Percentiles rank a stretch among this genome's conserved stretches.
Evolutionary conservation across 2,797 vertebrate species (phyloP).

Genomic region (Myotis pilosus): DNA sequence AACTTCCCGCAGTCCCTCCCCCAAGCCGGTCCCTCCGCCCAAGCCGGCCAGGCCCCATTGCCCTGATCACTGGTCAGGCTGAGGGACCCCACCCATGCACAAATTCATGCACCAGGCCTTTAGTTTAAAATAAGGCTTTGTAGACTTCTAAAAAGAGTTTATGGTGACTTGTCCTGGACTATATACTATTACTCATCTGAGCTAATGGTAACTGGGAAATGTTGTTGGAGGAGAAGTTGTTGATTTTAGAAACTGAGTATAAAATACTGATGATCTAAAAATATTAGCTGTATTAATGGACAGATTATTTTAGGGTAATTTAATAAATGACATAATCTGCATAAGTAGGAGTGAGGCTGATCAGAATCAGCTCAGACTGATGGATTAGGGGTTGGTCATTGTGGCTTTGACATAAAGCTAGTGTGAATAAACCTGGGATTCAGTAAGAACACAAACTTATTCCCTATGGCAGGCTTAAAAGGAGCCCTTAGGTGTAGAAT

Average conservation of each 20-base stretch:
- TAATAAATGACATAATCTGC: background rate
- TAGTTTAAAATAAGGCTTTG: background rate
- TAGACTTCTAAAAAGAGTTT: background rate
- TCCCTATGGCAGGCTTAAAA: background rate
- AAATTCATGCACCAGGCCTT: too few species aligned
- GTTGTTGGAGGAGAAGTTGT: background rate
- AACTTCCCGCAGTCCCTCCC: too few species aligned
- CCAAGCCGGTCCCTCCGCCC: too few species aligned
- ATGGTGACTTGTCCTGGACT: background rate
- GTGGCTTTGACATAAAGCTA: background rate
- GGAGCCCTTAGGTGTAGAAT: background rate
- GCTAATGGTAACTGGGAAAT: background rate
- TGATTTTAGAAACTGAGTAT: conserved; percentile 24
- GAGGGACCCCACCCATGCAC: too few species aligned
- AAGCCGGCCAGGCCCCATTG: too few species aligned
- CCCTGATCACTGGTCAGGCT: too few species aligned
- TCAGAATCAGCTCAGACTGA: background rate
- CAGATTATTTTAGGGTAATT: conserved; percentile 2
- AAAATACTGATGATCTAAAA: background rate
- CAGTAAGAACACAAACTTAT: background rate
- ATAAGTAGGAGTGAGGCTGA: background rate
- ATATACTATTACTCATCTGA: background rate
- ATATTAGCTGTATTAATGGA: background rate
- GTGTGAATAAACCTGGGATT: background rate
- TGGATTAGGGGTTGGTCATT: background rate